Evolutionary conservation across 2,888 invertebrate genomes (phyloP).

Genomic region (Caenorhabditis auriculariae): DNA sequence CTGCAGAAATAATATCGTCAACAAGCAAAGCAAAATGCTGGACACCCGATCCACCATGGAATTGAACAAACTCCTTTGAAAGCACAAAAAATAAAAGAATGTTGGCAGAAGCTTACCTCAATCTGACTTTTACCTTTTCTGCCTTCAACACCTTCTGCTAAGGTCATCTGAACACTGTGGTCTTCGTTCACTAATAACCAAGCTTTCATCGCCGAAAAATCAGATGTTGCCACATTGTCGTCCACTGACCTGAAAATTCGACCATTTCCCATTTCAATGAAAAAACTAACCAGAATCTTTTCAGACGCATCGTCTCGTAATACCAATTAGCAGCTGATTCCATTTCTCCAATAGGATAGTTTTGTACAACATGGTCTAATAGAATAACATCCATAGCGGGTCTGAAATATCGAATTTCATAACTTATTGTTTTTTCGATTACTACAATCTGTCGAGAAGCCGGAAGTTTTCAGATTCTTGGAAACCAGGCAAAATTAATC

Average conservation of each 20-base stretch:
- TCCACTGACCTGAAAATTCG: conserved; percentile 22
- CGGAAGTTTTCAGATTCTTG: conserved; percentile 45
- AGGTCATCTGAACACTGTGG: conserved; percentile 47
- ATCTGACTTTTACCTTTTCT: conserved; percentile 32
- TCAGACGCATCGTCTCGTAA: conserved; percentile 69
- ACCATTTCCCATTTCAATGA: background rate
- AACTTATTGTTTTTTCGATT: background rate
- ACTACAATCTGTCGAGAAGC: conserved; percentile 36
- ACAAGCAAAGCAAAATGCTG: conserved; percentile 96
- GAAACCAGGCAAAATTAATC: conserved; percentile 85
- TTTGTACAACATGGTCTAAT: conserved; percentile 94
- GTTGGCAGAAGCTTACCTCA: conserved; percentile 8
- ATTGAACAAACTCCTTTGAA: conserved; percentile 94
- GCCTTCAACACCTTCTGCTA: conserved; percentile 48
- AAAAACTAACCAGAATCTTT: conserved; percentile 68
- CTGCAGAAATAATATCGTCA: conserved; percentile 81
- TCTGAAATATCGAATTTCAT: conserved; percentile 33
- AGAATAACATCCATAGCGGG: conserved; percentile 76
- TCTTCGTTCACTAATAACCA: conserved; percentile 45
- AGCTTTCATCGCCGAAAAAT: conserved; percentile 51
- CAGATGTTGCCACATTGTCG: conserved; percentile 44
- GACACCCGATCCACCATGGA: conserved; percentile 88
- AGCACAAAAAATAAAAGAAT: conserved; percentile 5
- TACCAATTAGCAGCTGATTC: conserved; percentile 73
- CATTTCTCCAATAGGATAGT: conserved; percentile 89